Base-by-base conservation (phyloP, 2,797 vertebrate genomes). In the Cuculus canorus region DNA sequence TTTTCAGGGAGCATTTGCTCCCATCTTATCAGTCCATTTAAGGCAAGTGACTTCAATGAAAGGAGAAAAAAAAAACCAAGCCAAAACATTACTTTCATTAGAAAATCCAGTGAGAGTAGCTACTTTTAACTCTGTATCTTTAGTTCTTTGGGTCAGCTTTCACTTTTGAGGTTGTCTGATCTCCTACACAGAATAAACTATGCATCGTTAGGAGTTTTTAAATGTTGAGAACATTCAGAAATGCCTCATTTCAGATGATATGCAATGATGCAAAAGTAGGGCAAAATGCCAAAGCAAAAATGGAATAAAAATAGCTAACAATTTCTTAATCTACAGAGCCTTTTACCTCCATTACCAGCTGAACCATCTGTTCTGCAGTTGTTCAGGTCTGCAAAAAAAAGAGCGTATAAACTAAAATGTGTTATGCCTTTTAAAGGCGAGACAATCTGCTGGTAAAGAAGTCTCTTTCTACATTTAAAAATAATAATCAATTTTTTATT, bases 301-400 rank as follows among this genome's bases (percentile, higher is more conserved):
- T 2, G 7, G 63, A 60, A 63, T 48, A 90, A 92, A 96, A 96
- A 91, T 92, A 59, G 47, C 78, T 50, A 56, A 76, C 21, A 48
- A n/a, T 71, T 79, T 71, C 85, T 95, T 91, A 83, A 77, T 95
- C 69, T 93, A 63, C 75, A 95, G 70, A 94, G 69, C 17, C 32
- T 92, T 92, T 92, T 88, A 92, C 95, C 77, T 94, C 96, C 64
- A 50, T 52, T 63, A 93, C 56, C 82, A 95, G 65, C 56, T 86
- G 73, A 94, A 76, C 92, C 88, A 91, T 94, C 84, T 97, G 88
- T 76, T 95, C 75, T 91, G 56, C 85, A 93, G 83, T 95, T 84
- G 86, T 82, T 85, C 61, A 88, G 71, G 77, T 66, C 53, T 91
- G 43, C 64, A 61, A 85, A 87, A 96, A 32, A 30, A 82, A 61